Evolutionary conservation across 1,140 invertebrate genomes (phyloP).

Genomic region (Acromyrmex echinatior): DNA sequence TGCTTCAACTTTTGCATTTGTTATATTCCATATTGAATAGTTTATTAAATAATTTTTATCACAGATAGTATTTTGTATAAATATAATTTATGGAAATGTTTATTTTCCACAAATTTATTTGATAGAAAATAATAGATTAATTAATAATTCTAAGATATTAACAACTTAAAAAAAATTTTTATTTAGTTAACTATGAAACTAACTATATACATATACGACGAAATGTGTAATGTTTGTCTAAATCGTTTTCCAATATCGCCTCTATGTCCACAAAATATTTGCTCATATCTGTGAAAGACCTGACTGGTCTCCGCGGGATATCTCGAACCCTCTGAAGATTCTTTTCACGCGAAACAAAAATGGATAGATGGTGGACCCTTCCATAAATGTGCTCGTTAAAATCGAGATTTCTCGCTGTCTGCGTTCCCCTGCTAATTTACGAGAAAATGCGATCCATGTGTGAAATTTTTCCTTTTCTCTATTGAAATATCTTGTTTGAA

Average conservation of each 20-base stretch:
- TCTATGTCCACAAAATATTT: constrained; percentile 49
- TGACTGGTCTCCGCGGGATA: constrained; percentile 34
- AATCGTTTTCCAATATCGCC: constrained; percentile 3
- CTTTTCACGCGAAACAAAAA: constrained; percentile 52
- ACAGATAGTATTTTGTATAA: background rate
- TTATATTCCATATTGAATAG: constrained; percentile 32
- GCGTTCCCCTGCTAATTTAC: constrained; percentile 35
- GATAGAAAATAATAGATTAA: background rate
- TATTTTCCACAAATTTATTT: background rate
- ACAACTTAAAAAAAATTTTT: background rate
- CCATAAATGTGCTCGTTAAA: constrained; percentile 56
- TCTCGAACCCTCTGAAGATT: constrained; percentile 36
- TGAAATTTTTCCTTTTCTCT: background rate
- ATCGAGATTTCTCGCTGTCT: constrained; percentile 41
- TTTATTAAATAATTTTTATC: background rate
- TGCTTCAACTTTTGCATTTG: background rate
- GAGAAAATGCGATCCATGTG: background rate
- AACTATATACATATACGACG: background rate
- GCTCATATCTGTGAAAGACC: constrained; percentile 54
- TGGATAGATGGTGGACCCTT: constrained; percentile 35
- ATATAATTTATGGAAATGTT: background rate
- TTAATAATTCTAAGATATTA: background rate
- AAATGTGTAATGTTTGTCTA: background rate
- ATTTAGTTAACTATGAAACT: background rate
- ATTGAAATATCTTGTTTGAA: constrained; percentile 12